Conservation (phyloP, 2,113 vertebrate species). For the Neopipo cinnamomea region DNA sequence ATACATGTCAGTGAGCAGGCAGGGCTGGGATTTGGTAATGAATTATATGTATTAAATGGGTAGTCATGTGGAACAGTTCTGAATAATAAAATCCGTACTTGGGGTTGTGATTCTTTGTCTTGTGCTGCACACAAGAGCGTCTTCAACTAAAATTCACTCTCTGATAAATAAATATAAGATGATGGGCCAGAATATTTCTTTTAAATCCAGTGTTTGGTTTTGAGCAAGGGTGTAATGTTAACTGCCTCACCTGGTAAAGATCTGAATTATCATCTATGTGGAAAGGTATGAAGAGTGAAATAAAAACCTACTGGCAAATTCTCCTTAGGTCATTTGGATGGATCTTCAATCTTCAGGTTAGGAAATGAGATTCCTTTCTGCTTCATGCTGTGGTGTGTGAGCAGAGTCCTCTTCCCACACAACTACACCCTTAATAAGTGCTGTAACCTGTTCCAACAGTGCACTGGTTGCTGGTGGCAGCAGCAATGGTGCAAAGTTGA, state of each 20-base stretch:
- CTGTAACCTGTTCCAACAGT: rapidly evolving
- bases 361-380: background rate
- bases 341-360: background rate
- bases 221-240: background rate
- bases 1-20: background rate
- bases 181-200: background rate
- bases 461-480: background rate
- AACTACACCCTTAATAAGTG: background rate
- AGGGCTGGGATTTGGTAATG: background rate
- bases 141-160: background rate
- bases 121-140: background rate
- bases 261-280: background rate
- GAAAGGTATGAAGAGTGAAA: background rate
- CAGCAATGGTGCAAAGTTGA: background rate
- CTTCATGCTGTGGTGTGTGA: background rate
- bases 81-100: slow-evolving; percentile 19
- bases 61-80: slow-evolving; percentile 40
- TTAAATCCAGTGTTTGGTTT: background rate
- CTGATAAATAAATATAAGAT: background rate
- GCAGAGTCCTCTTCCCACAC: background rate
- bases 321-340: background rate
- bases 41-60: background rate
- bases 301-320: background rate
- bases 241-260: background rate
- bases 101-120: background rate